Conservation (phyloP, 2,797 vertebrate genomes). For the Sciaenops ocellatus region DNA sequence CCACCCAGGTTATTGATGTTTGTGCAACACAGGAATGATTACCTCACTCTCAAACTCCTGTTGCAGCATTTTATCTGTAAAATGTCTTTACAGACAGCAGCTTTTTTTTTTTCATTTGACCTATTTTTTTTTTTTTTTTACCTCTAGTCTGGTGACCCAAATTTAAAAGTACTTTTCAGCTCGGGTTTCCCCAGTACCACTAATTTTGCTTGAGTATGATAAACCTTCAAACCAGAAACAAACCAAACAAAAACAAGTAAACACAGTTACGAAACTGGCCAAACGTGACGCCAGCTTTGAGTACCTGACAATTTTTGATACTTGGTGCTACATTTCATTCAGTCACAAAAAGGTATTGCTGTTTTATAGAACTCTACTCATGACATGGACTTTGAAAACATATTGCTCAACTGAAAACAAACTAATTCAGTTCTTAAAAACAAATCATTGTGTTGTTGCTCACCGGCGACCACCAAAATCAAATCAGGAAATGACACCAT, state of each 20-base stretch:
- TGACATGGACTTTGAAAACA: background rate
- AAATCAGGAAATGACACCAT: slow-evolving; percentile 4
- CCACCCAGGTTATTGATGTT: background rate
- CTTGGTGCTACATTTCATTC: background rate
- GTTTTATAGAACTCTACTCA: background rate
- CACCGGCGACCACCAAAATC: background rate
- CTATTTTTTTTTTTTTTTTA: background rate
- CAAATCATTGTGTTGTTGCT: background rate
- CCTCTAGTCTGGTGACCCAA: slow-evolving; percentile 21
- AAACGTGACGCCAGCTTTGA: background rate
- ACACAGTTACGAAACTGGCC: background rate
- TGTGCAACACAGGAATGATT: slow-evolving; percentile 8
- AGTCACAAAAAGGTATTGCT: background rate
- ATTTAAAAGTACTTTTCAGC: background rate
- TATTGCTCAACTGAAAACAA: background rate
- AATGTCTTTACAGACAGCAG: background rate
- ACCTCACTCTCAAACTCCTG: slow-evolving; percentile 5
- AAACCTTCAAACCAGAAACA: background rate
- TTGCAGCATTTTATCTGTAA: background rate
- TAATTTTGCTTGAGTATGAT: background rate
- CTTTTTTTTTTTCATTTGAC: background rate
- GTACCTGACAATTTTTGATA: too few species aligned
- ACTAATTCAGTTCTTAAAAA: background rate
- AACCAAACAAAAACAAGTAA: background rate
- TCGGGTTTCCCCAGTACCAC: background rate